These are phyloP conservation scores for Entomobrya proxima DNA, from an alignment of 2,888 invertebrate genomes.

Conservation along the genomic window DNA sequence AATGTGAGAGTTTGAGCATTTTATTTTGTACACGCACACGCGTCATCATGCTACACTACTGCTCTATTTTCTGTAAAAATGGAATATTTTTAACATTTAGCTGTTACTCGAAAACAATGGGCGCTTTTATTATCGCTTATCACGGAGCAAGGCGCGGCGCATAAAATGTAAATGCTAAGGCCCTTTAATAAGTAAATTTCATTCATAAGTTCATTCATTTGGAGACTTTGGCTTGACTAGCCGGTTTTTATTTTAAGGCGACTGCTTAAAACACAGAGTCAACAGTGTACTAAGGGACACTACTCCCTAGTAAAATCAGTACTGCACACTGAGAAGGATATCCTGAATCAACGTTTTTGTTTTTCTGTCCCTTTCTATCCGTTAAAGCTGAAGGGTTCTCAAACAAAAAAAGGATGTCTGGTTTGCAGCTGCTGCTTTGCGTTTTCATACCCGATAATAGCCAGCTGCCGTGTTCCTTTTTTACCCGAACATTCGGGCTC, in stretches of 20 bases:
- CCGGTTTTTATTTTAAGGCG: neutral
- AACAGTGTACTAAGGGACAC: neutral
- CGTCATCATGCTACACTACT: too few relatives aligned
- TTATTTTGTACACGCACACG: too few relatives aligned
- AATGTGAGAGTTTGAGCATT: too few relatives aligned
- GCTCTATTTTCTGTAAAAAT: too few relatives aligned
- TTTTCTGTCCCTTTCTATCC: slow-evolving; percentile 38
- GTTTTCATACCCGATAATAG: neutral
- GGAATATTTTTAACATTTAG: too few relatives aligned
- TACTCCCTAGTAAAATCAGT: slow-evolving; percentile 17
- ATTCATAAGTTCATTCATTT: slow-evolving; percentile 8
- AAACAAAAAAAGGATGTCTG: slow-evolving; percentile 44
- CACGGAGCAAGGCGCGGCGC: too few relatives aligned
- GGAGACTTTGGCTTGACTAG: neutral
- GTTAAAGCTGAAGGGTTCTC: slow-evolving; percentile 49
- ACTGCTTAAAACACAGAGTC: too few relatives aligned
- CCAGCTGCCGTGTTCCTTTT: slow-evolving; percentile 19
- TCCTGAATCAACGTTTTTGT: slow-evolving; percentile 1
- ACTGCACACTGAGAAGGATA: neutral
- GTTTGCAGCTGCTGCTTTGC: slow-evolving; percentile 60
- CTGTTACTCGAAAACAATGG: too few relatives aligned
- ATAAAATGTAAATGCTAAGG: too few relatives aligned
- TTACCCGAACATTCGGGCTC: slow-evolving; percentile 28
- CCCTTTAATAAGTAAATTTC: neutral
- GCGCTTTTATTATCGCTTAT: too few relatives aligned